Conservation (phyloP, 1,140 invertebrate species). For the Diachasma alloeum region DNA sequence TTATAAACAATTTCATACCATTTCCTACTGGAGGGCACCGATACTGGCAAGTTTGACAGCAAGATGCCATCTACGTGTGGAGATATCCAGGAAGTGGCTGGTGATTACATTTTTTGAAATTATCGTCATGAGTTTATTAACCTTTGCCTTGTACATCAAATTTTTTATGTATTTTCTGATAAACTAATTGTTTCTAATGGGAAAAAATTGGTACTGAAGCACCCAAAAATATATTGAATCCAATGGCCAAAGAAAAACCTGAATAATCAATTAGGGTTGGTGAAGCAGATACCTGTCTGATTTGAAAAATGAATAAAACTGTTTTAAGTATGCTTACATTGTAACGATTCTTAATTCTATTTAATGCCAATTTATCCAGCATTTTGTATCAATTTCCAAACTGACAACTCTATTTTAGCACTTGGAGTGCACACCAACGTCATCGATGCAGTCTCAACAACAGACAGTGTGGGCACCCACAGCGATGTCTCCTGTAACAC, state of each 20-base stretch:
- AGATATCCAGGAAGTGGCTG: conserved; percentile 49
- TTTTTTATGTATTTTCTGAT: neutral
- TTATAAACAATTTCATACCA: neutral
- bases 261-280: no score
- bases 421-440: conserved; percentile 32
- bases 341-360: no score
- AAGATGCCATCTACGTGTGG: conserved; percentile 58
- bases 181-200: no score
- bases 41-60: neutral
- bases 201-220: no score
- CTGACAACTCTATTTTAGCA: neutral
- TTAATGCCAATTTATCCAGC: no score
- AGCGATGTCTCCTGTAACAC: conserved; percentile 76
- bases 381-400: no score
- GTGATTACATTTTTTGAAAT: conserved; percentile 35
- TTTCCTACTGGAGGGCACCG: neutral
- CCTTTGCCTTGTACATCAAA: neutral
- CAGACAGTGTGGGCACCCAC: conserved; percentile 77
- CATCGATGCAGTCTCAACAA: conserved; percentile 60
- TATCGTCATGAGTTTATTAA: neutral
- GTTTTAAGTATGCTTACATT: no score
- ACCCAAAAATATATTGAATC: no score
- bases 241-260: no score
- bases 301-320: no score
- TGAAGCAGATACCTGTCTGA: no score